A percentile compares a stretch with the other conserved stretches of the same genome.
phyloP scores from a whole-genome alignment of 2,113 vertebrate genomes.

The Semicossyphus pulcher region DNA sequence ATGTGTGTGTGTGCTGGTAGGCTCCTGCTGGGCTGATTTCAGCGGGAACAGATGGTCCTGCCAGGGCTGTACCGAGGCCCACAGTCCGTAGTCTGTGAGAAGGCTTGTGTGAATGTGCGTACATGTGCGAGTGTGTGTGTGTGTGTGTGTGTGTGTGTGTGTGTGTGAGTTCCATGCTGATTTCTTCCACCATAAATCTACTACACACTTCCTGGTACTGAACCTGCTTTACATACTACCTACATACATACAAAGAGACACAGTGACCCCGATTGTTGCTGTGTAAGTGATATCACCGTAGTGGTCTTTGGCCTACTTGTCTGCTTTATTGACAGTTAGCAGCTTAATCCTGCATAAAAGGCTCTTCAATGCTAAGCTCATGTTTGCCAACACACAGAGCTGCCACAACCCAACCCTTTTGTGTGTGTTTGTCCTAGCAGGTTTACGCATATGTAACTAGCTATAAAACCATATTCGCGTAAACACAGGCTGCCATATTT shows the following conservation, averaged over 20 bases:
- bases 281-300: slow-evolving; percentile 62
- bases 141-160: slow-evolving; percentile 10
- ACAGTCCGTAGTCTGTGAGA: slow-evolving; percentile 48
- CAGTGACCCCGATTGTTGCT: slow-evolving; percentile 28
- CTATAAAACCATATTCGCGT: neutral
- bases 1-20: slow-evolving; percentile 12
- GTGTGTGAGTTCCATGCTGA: slow-evolving; percentile 16
- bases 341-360: slow-evolving; percentile 75
- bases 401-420: slow-evolving; percentile 14
- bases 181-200: slow-evolving; percentile 35
- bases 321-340: slow-evolving; percentile 67
- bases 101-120: slow-evolving; percentile 27
- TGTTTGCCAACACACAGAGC: slow-evolving; percentile 74
- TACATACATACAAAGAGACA: neutral
- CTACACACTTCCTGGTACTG: slow-evolving; percentile 23
- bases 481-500: neutral
- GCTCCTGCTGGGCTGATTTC: slow-evolving; percentile 75
- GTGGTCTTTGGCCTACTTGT: slow-evolving; percentile 73
- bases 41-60: slow-evolving; percentile 76
- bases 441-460: slow-evolving; percentile 4
- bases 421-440: slow-evolving; percentile 6
- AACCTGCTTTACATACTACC: slow-evolving; percentile 28
- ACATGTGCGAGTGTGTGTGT: slow-evolving; percentile 16
- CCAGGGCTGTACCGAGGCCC: slow-evolving; percentile 52
- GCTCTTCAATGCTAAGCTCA: slow-evolving; percentile 68